These are phyloP conservation scores for Tetheella fluctuosa DNA, from an alignment of 2,888 invertebrate species.

Conservation along the genomic window DNA sequence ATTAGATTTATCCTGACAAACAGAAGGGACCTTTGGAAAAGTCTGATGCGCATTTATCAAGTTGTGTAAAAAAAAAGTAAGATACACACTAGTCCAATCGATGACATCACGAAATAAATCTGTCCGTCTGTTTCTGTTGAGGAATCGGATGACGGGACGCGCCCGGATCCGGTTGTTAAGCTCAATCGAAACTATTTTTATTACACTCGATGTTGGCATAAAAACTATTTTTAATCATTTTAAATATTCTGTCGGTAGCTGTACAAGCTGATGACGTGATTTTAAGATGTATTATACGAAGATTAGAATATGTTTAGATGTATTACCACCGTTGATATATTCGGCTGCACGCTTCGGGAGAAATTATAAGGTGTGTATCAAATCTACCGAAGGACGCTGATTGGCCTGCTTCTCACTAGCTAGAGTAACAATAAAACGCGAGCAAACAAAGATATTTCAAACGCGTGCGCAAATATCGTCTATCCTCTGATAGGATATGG, in stretches of 20 bases:
- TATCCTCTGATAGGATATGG: background rate
- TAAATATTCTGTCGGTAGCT: constrained; percentile 31
- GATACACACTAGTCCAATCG: constrained; percentile 51
- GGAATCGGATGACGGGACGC: constrained; percentile 60
- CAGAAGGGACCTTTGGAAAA: constrained; percentile 16
- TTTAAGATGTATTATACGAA: background rate
- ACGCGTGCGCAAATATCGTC: background rate
- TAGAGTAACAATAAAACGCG: background rate
- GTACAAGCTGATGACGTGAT: constrained; percentile 16
- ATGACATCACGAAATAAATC: constrained; percentile 78
- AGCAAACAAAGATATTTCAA: background rate
- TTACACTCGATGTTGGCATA: constrained; percentile 63
- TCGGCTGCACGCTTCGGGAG: constrained; percentile 13
- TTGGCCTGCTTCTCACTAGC: background rate
- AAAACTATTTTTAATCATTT: constrained; percentile 56
- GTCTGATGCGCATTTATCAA: constrained; percentile 22
- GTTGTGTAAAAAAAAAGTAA: constrained; percentile 26
- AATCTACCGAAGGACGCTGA: background rate
- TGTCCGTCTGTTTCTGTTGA: constrained; percentile 51
- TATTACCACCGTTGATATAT: constrained; percentile 23
- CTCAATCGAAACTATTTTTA: constrained; percentile 77
- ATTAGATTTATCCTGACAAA: background rate
- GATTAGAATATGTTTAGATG: constrained; percentile 1
- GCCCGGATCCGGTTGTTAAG: constrained; percentile 79
- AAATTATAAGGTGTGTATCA: background rate